phyloP scores from a whole-genome alignment of 92 coral and sea anemone genomes.

The Micromussa lordhowensis region DNA sequence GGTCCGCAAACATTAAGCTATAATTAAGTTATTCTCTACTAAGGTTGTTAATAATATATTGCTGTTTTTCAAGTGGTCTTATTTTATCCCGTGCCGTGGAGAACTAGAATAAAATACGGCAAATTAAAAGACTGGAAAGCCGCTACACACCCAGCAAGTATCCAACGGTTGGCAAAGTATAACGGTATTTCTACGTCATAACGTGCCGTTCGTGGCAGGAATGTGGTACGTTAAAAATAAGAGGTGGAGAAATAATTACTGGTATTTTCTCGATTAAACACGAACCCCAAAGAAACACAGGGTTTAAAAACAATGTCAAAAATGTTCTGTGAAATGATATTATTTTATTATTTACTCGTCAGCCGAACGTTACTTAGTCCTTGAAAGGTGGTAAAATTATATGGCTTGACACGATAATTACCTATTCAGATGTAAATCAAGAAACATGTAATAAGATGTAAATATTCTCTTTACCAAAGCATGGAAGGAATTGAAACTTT shows the following conservation, averaged over 20 bases:
- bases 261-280: background rate
- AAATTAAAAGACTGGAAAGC: background rate
- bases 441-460: background rate
- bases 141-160: background rate
- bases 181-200: background rate
- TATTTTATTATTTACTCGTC: background rate
- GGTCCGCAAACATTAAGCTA: background rate
- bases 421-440: background rate
- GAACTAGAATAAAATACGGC: background rate
- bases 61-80: background rate
- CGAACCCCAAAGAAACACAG: background rate
- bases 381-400: background rate
- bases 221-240: background rate
- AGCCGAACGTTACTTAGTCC: background rate
- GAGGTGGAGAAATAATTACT: background rate
- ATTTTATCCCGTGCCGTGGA: background rate
- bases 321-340: background rate
- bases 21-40: background rate
- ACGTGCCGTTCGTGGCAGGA: background rate
- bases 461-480: background rate
- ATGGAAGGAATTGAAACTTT: background rate
- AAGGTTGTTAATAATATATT: background rate
- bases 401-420: background rate
- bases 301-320: background rate
- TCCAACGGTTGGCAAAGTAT: background rate